phyloP scores from a whole-genome alignment of 2,888 invertebrate species.

The Ceratothoa steindachneri region DNA sequence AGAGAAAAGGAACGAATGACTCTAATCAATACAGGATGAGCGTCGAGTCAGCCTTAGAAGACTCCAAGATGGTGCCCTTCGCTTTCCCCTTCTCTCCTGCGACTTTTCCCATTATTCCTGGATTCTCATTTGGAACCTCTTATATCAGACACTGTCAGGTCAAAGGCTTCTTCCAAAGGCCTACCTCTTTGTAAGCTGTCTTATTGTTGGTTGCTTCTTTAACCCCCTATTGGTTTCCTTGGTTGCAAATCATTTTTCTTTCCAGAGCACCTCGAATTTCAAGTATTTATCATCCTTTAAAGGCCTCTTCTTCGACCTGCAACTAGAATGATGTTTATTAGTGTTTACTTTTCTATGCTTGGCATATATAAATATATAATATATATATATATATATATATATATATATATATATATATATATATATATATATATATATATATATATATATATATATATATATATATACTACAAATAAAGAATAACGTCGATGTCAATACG shows the following conservation, averaged over 20 bases:
- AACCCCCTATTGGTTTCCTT: neutral
- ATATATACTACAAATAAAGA: neutral
- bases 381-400: neutral
- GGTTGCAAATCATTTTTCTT: no score
- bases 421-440: neutral
- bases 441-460: neutral
- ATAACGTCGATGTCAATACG: neutral
- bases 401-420: neutral
- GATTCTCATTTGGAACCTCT: neutral
- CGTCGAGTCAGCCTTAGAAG: neutral
- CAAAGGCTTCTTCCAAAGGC: neutral
- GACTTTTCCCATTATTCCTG: no score
- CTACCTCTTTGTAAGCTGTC: neutral
- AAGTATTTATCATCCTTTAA: no score
- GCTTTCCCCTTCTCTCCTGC: no score
- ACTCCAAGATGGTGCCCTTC: neutral
- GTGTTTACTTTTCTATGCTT: no score
- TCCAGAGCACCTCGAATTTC: no score
- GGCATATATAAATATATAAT: neutral
- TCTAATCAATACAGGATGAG: constrained; percentile 2
- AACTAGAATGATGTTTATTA: no score
- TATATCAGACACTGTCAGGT: neutral
- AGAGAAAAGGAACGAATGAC: neutral
- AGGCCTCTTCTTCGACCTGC: no score
- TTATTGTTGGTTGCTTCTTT: neutral